These are phyloP conservation scores for Apis cerana DNA, from an alignment of 1,140 invertebrate genomes.

Conservation along the genomic window DNA sequence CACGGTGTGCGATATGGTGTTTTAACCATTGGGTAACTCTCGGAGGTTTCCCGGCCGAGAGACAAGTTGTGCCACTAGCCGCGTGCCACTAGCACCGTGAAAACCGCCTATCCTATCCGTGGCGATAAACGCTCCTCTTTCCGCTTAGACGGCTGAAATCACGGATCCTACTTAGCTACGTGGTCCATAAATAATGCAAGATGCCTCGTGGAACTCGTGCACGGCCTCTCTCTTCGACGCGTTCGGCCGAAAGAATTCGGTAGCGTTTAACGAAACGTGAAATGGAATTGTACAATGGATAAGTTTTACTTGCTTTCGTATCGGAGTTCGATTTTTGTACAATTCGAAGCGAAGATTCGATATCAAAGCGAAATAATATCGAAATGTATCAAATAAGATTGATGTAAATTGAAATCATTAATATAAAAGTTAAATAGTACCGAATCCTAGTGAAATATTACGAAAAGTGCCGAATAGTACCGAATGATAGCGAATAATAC, in stretches of 20 bases:
- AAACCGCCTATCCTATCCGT: slow-evolving; percentile 69
- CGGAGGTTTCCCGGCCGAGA: slow-evolving; percentile 56
- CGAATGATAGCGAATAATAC: too few relatives aligned
- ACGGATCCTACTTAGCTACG: slow-evolving; percentile 73
- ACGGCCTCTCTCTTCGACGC: not conserved
- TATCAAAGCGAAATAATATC: too few relatives aligned
- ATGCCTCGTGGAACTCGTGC: not conserved
- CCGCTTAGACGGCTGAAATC: slow-evolving; percentile 71
- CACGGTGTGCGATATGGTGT: slow-evolving; percentile 68
- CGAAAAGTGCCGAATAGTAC: too few relatives aligned
- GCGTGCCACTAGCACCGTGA: slow-evolving; percentile 49
- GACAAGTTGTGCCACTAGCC: slow-evolving; percentile 58
- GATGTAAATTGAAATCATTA: too few relatives aligned
- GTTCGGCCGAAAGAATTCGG: not conserved
- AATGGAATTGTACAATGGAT: not conserved
- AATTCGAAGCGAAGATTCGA: not conserved
- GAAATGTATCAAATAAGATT: too few relatives aligned
- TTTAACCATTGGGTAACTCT: slow-evolving; percentile 64
- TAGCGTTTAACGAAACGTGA: not conserved
- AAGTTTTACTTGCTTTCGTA: not conserved
- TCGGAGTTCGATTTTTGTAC: not conserved
- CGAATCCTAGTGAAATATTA: too few relatives aligned
- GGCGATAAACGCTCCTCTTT: slow-evolving; percentile 69
- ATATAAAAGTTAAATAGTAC: too few relatives aligned
- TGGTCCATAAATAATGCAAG: slow-evolving; percentile 76